Evolutionary conservation across 2,888 invertebrate genomes (phyloP).

Genomic region (Orgyia antiqua): DNA sequence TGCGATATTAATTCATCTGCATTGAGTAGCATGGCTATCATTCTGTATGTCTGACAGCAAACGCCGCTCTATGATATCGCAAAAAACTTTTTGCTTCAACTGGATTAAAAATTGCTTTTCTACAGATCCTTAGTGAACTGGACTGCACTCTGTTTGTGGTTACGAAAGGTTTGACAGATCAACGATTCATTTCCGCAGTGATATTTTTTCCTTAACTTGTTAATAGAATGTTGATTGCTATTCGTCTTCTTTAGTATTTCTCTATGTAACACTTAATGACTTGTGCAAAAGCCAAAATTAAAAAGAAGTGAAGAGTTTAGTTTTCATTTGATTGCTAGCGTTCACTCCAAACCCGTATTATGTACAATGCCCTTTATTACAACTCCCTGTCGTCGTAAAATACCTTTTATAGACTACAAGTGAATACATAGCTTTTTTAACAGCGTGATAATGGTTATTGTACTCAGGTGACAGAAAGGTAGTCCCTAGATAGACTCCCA

Average conservation of each 20-base stretch:
- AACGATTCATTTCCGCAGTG: conserved; percentile 52
- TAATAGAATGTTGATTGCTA: no score
- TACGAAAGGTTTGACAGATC: conserved; percentile 66
- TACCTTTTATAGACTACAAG: conserved; percentile 44
- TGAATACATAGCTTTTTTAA: conserved; percentile 51
- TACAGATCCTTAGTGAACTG: conserved; percentile 39
- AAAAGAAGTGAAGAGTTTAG: no score
- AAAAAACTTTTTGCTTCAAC: conserved; percentile 37
- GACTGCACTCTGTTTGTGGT: conserved; percentile 42
- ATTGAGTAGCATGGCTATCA: conserved; percentile 18
- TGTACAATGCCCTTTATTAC: conserved; percentile 43
- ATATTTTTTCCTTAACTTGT: no score
- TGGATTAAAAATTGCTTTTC: conserved; percentile 51
- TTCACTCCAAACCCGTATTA: conserved; percentile 46
- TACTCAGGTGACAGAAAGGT: conserved; percentile 30
- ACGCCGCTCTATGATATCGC: conserved; percentile 20
- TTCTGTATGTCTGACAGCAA: conserved; percentile 17
- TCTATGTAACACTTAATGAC: no score
- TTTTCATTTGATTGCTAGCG: conserved; percentile 43
- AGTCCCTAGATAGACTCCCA: no score
- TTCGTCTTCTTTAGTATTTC: no score
- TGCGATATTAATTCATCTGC: conserved; percentile 21
- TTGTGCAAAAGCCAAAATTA: no score
- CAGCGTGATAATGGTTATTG: conserved; percentile 48
- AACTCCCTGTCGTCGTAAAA: conserved; percentile 46